These are phyloP conservation scores for Falco berigora DNA, from an alignment of 2,797 vertebrate species.

Conservation along the genomic window DNA sequence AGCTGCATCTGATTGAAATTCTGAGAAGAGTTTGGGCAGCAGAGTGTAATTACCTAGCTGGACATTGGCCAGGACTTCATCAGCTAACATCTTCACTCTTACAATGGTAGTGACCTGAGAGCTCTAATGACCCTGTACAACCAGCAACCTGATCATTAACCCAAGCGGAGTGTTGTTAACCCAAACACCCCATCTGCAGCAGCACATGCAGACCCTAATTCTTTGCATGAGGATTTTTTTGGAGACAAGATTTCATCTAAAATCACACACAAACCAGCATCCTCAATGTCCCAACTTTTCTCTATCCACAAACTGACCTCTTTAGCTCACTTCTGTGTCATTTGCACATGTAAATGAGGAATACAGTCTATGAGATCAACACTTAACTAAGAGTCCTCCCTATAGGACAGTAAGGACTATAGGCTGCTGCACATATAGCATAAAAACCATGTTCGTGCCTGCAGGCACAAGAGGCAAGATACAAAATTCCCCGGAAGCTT, in stretches of 20 bases:
- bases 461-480: not conserved
- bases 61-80: not conserved
- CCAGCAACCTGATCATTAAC: not conserved
- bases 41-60: not conserved
- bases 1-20: not conserved
- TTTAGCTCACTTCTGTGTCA: not conserved
- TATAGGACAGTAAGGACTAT: accelerated
- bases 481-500: not conserved
- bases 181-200: not conserved
- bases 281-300: not conserved
- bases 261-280: not conserved
- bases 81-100: not conserved
- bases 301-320: not conserved
- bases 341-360: not conserved
- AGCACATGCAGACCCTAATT: not conserved
- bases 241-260: not conserved
- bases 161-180: not conserved
- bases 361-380: not conserved
- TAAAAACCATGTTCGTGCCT: not conserved
- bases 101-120: not conserved
- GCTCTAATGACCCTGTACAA: not conserved
- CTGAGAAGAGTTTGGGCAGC: not conserved
- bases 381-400: not conserved
- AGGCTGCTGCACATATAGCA: not conserved
- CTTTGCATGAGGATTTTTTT: accelerated